Conservation (phyloP, 2,113 vertebrate species). For the Anhinga anhinga region DNA sequence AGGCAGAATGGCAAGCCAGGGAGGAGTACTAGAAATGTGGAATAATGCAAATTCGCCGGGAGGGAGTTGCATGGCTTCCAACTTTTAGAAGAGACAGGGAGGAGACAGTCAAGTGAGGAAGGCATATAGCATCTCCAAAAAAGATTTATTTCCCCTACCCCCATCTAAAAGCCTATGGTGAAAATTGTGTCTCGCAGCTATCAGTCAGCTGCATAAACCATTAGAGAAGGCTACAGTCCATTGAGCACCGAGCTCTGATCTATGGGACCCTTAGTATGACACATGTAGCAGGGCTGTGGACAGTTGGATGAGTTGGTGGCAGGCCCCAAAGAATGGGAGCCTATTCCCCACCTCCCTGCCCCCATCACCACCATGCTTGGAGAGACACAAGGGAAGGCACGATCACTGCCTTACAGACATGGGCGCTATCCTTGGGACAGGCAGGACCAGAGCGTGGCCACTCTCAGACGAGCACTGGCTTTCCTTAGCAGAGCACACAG, state of each 20-base stretch:
- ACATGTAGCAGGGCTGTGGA: not conserved
- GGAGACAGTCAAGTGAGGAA: not conserved
- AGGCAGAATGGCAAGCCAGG: constrained; percentile 34
- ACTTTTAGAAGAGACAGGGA: not conserved
- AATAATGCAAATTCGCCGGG: constrained; percentile 7
- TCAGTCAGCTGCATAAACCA: not conserved
- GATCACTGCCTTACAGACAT: not conserved
- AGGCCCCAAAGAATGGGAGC: not conserved
- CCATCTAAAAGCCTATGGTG: not conserved
- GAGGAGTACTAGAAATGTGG: constrained; percentile 31
- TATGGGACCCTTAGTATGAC: not conserved
- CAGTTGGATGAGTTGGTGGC: not conserved
- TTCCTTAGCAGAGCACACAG: not conserved
- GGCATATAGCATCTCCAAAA: not conserved
- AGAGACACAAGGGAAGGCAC: not conserved
- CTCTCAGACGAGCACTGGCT: not conserved
- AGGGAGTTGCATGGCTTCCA: not conserved
- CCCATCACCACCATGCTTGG: not conserved
- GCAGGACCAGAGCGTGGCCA: not conserved
- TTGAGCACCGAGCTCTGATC: not conserved
- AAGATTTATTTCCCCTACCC: not conserved
- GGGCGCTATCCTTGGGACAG: not conserved
- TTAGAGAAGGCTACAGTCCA: not conserved
- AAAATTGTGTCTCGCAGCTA: not conserved
- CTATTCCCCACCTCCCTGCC: not conserved